phyloP scores from a whole-genome alignment of 2,888 invertebrate species.

The Macropis europaea region DNA sequence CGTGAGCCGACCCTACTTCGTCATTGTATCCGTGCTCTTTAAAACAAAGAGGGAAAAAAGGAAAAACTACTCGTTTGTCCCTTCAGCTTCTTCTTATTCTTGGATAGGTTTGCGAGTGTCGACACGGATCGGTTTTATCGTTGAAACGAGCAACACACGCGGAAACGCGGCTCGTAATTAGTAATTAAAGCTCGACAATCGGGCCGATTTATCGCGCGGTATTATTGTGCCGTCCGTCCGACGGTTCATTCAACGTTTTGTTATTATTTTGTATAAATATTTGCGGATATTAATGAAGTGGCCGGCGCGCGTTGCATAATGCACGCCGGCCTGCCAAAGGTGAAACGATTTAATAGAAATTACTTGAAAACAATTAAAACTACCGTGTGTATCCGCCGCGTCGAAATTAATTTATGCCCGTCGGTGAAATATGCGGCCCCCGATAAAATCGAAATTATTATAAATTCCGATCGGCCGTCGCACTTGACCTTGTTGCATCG shows the following conservation, averaged over 20 bases:
- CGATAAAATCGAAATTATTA: conserved; percentile 44
- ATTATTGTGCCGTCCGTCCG: not conserved
- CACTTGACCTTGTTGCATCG: conserved; percentile 42
- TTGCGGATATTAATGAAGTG: conserved; percentile 44
- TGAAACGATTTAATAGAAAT: conserved; percentile 47
- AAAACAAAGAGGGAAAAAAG: conserved; percentile 8
- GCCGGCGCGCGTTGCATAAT: conserved; percentile 22
- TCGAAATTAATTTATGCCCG: conserved; percentile 51
- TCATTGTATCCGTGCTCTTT: conserved; percentile 39
- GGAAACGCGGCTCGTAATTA: conserved; percentile 21
- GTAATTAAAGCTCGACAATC: conserved; percentile 26
- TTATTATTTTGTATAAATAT: conserved; percentile 48
- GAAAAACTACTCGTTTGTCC: conserved; percentile 33
- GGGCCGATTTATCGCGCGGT: conserved; percentile 8
- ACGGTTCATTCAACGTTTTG: conserved; percentile 23
- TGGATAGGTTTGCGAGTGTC: not conserved
- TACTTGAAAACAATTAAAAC: conserved; percentile 55
- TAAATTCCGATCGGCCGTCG: conserved; percentile 28
- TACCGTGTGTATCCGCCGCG: conserved; percentile 27
- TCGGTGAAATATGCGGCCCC: conserved; percentile 31
- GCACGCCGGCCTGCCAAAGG: conserved; percentile 12
- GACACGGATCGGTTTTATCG: not conserved
- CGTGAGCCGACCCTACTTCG: conserved; percentile 29
- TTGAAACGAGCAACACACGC: conserved; percentile 1
- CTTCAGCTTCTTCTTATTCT: conserved; percentile 4